These are phyloP conservation scores for Darevskia nairensis DNA, from an alignment of 2,797 vertebrate genomes.

Conservation along the genomic window DNA sequence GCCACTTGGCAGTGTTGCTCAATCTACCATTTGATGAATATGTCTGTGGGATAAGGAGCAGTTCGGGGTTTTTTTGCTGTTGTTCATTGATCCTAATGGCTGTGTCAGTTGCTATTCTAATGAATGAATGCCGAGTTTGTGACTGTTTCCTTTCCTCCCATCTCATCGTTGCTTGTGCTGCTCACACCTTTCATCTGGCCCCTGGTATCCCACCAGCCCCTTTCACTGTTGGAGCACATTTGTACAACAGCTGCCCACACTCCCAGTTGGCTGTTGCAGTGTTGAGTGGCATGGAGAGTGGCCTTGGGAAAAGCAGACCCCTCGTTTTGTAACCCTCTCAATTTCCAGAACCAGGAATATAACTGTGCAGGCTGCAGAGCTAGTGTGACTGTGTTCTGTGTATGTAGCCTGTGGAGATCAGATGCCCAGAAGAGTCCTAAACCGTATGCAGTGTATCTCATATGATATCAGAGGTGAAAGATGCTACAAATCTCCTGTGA, in stretches of 20 bases:
- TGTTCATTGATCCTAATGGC: too few relatives aligned
- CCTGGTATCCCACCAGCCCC: too few relatives aligned
- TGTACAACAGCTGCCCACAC: constrained; percentile 3
- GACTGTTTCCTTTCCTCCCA: not conserved
- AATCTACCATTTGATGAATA: not conserved
- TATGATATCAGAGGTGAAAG: not conserved
- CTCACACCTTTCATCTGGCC: not conserved
- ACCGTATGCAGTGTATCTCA: not conserved
- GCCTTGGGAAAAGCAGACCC: not conserved
- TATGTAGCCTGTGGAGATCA: not conserved
- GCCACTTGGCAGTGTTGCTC: too few relatives aligned
- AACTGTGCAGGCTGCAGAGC: not conserved
- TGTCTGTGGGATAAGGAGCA: too few relatives aligned
- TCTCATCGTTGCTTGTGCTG: not conserved
- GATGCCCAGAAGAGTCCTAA: not conserved
- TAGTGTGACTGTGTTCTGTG: too few relatives aligned
- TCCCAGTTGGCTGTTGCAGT: not conserved
- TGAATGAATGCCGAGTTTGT: not conserved
- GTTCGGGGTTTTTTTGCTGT: not conserved
- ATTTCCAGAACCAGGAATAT: not conserved
- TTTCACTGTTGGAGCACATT: not conserved
- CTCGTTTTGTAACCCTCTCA: not conserved
- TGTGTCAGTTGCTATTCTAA: not conserved
- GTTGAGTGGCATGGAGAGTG: not conserved
- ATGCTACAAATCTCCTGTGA: not conserved